Conservation (phyloP, 2,888 invertebrate genomes). For the Eumacrocentrus americanus region DNA sequence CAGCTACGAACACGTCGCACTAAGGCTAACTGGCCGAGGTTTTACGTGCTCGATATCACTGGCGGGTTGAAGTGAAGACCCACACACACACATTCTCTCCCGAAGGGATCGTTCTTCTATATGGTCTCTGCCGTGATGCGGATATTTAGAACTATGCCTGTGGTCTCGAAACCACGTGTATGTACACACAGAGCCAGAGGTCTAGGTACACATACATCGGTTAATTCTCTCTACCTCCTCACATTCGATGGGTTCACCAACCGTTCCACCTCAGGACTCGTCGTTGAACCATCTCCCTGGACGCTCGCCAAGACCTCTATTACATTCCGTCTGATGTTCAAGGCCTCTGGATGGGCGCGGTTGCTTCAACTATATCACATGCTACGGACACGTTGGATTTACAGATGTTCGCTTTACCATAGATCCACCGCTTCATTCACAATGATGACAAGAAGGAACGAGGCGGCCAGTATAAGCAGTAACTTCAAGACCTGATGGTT, state of each 20-base stretch:
- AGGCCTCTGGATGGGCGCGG: constrained; percentile 19
- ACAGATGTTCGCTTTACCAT: constrained; percentile 40
- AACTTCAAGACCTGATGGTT: not conserved
- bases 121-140: constrained; percentile 8
- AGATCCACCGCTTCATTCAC: constrained; percentile 15
- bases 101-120: constrained; percentile 26
- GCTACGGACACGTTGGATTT: constrained; percentile 38
- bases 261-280: constrained; percentile 17
- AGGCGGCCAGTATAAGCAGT: too few relatives aligned
- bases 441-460: constrained; percentile 19
- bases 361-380: constrained; percentile 37
- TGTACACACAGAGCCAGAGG: constrained; percentile 19
- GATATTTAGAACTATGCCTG: constrained; percentile 30
- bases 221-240: constrained; percentile 7
- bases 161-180: constrained; percentile 19
- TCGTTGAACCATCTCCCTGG: constrained; percentile 39
- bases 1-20: constrained; percentile 35
- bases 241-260: constrained; percentile 9
- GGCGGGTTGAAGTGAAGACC: constrained; percentile 27
- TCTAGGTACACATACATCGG: constrained; percentile 14
- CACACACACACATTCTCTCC: constrained; percentile 31
- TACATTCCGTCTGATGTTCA: constrained; percentile 51
- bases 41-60: constrained; percentile 42
- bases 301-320: constrained; percentile 54
- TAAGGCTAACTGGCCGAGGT: constrained; percentile 40